phyloP scores from a whole-genome alignment of 2,113 vertebrate genomes.

The Nothocercus nigrocapillus region DNA sequence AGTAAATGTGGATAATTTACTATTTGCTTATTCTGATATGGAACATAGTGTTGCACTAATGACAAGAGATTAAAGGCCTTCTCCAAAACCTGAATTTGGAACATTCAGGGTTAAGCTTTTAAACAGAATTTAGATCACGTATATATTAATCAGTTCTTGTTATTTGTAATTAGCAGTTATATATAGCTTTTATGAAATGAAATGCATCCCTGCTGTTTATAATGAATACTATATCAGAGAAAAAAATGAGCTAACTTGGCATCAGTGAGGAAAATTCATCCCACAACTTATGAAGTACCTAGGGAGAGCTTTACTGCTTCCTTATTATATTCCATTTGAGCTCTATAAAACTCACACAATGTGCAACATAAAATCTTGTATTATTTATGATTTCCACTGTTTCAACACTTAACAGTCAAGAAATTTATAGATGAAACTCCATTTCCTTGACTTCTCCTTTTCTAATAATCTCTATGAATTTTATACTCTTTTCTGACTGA shows the following conservation, averaged over 20 bases:
- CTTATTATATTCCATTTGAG: slow-evolving; percentile 56
- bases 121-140: not conserved
- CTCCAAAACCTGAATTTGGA: not conserved
- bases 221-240: not conserved
- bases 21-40: not conserved
- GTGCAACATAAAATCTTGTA: slow-evolving; percentile 50
- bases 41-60: not conserved
- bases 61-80: not conserved
- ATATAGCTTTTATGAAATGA: slow-evolving; percentile 20
- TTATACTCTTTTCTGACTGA: slow-evolving; percentile 30
- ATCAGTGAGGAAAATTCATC: slow-evolving; percentile 9
- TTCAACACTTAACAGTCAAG: slow-evolving; percentile 39
- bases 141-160: not conserved
- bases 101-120: not conserved
- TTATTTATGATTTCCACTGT: slow-evolving; percentile 64
- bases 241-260: not conserved
- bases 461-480: slow-evolving; percentile 29
- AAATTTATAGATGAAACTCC: slow-evolving; percentile 49
- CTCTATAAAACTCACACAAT: slow-evolving; percentile 44
- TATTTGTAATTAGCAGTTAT: slow-evolving; percentile 26
- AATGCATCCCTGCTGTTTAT: not conserved
- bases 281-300: not conserved
- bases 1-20: not conserved
- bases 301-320: slow-evolving; percentile 57
- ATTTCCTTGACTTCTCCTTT: slow-evolving; percentile 40